Percentiles rank a stretch among this genome's conserved stretches.
phyloP scores from a whole-genome alignment of 2,797 vertebrate genomes.

The Malurus splendens region DNA sequence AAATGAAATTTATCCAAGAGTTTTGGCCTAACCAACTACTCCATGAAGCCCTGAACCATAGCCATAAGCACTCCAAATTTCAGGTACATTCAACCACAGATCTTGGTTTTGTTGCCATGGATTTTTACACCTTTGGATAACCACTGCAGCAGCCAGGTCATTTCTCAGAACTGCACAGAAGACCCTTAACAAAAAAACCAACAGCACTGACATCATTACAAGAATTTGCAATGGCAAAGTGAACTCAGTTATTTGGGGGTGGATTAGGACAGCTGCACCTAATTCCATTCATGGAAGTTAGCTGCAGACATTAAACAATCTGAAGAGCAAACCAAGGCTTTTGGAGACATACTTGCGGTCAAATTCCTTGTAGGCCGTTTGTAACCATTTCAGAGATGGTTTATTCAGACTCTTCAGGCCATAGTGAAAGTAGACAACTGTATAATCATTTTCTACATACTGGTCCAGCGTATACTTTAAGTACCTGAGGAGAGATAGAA shows the following conservation, averaged over 20 bases:
- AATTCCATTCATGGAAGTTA: background rate
- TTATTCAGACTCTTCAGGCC: conserved; percentile 84
- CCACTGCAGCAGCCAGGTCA: background rate
- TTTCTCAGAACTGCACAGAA: background rate
- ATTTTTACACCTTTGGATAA: background rate
- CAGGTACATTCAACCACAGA: background rate
- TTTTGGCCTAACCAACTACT: background rate
- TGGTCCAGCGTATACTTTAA: conserved; percentile 83
- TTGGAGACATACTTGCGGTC: conserved; percentile 79
- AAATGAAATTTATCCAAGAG: background rate
- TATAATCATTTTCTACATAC: conserved; percentile 85
- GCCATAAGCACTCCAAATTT: background rate
- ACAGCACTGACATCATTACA: background rate
- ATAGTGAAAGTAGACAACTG: conserved; percentile 82
- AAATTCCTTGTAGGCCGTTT: conserved; percentile 80
- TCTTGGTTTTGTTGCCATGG: background rate
- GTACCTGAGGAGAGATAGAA: conserved; percentile 68
- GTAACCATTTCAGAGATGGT: conserved; percentile 81
- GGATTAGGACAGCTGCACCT: background rate
- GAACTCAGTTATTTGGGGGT: background rate
- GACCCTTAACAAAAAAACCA: background rate
- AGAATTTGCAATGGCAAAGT: background rate
- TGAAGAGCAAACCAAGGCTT: background rate
- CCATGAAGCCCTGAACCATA: background rate
- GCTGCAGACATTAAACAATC: background rate